These are phyloP conservation scores for Palythoa heliodiscus DNA, from an alignment of 92 coral and sea anemone genomes.

Conservation along the genomic window DNA sequence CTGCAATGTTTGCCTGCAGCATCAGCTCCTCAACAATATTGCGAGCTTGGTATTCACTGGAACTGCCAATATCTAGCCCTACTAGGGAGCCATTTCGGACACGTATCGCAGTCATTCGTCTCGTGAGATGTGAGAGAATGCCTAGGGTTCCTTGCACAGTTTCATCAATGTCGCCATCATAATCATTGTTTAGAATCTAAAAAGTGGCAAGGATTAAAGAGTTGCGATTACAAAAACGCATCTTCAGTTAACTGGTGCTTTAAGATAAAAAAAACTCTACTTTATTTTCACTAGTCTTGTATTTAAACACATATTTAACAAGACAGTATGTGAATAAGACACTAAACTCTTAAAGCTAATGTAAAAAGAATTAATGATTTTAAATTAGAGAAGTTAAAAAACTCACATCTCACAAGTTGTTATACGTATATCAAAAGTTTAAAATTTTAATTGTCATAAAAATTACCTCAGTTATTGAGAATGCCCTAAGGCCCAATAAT, in stretches of 20 bases:
- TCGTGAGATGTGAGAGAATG: conserved; percentile 69
- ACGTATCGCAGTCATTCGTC: conserved; percentile 79
- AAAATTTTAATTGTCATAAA: too few species aligned
- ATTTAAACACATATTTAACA: too few species aligned
- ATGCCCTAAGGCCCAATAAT: too few species aligned
- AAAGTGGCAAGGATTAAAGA: not conserved
- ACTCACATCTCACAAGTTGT: too few species aligned
- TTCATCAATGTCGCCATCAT: conserved; percentile 42
- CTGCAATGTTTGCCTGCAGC: conserved; percentile 76
- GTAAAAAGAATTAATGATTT: too few species aligned
- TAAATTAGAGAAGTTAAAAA: too few species aligned
- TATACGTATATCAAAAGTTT: too few species aligned
- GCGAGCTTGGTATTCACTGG: conserved; percentile 42
- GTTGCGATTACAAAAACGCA: not conserved
- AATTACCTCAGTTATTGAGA: too few species aligned
- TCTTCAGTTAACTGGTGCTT: not conserved
- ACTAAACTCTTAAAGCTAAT: too few species aligned
- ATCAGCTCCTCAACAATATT: conserved; percentile 85
- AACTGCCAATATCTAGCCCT: conserved; percentile 17
- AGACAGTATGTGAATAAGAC: too few species aligned
- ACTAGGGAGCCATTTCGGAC: conserved; percentile 65
- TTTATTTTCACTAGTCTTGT: too few species aligned
- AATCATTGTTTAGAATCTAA: conserved; percentile 55
- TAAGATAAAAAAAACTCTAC: not conserved
- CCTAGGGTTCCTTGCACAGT: conserved; percentile 51